phyloP scores from a whole-genome alignment of 2,113 vertebrate genomes.

The Condylura cristata region DNA sequence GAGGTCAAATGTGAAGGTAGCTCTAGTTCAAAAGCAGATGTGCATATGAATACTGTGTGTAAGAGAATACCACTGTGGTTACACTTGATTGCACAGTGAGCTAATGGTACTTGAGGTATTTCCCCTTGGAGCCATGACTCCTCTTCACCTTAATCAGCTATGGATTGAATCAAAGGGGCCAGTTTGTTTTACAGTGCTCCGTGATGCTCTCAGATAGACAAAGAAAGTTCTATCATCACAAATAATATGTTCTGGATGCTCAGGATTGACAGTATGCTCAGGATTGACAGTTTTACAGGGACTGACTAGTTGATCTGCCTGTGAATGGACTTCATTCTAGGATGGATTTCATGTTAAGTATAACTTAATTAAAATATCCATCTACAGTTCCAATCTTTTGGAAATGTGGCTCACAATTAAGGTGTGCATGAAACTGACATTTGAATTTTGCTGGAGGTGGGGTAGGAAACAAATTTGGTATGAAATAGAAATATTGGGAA shows the following conservation, averaged over 20 bases:
- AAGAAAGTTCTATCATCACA: background rate
- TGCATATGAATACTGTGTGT: background rate
- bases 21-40: background rate
- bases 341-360: constrained; percentile 32
- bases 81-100: constrained; percentile 51
- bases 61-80: constrained; percentile 63
- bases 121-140: constrained; percentile 71
- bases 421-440: background rate
- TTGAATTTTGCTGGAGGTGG: constrained; percentile 37
- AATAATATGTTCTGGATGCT: background rate
- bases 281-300: constrained; percentile 1
- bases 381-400: background rate
- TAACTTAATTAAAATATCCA: constrained; percentile 32
- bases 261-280: background rate
- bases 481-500: background rate
- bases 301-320: constrained; percentile 13
- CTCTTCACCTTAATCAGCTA: constrained; percentile 58
- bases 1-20: background rate
- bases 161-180: constrained; percentile 38
- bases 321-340: background rate
- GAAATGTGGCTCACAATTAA: constrained; percentile 10
- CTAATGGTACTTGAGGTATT: constrained; percentile 63
- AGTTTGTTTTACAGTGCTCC: background rate
- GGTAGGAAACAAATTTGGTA: background rate
- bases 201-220: background rate